A percentile compares a stretch with the other conserved stretches of the same genome.
Conservation (phyloP, 2,888 invertebrate species). For the Plebejus anna region DNA sequence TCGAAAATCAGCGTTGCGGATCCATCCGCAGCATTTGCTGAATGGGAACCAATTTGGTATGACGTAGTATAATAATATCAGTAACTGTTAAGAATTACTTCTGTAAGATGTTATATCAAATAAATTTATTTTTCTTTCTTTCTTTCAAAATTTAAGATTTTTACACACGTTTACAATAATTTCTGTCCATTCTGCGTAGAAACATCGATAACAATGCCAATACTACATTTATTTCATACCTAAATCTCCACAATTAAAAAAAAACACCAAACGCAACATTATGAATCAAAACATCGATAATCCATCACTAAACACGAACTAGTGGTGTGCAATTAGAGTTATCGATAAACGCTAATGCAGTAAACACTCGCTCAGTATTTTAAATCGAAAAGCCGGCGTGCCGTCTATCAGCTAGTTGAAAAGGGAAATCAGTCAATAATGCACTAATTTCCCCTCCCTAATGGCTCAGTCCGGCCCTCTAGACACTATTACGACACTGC, state of each 20-base stretch:
- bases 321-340: slow-evolving; percentile 28
- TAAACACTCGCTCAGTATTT: slow-evolving; percentile 56
- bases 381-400: slow-evolving; percentile 56
- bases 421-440: slow-evolving; percentile 80
- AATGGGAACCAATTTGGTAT: too few relatives aligned
- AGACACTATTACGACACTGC: slow-evolving; percentile 63
- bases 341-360: slow-evolving; percentile 51
- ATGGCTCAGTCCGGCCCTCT: slow-evolving; percentile 63
- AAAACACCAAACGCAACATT: neutral
- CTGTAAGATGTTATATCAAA: too few relatives aligned
- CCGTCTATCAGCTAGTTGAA: slow-evolving; percentile 71
- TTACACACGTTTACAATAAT: too few relatives aligned
- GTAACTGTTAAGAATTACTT: too few relatives aligned
- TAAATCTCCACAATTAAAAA: neutral
- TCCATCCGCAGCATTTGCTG: too few relatives aligned
- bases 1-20: too few relatives aligned
- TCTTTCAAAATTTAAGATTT: too few relatives aligned
- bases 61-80: too few relatives aligned
- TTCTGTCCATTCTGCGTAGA: neutral
- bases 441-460: slow-evolving; percentile 78
- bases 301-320: slow-evolving; percentile 6
- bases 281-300: slow-evolving; percentile 9
- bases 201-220: neutral
- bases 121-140: too few relatives aligned
- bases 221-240: neutral